These are phyloP conservation scores for Spodoptera litura DNA, from an alignment of 1,140 invertebrate genomes.

Conservation along the genomic window DNA sequence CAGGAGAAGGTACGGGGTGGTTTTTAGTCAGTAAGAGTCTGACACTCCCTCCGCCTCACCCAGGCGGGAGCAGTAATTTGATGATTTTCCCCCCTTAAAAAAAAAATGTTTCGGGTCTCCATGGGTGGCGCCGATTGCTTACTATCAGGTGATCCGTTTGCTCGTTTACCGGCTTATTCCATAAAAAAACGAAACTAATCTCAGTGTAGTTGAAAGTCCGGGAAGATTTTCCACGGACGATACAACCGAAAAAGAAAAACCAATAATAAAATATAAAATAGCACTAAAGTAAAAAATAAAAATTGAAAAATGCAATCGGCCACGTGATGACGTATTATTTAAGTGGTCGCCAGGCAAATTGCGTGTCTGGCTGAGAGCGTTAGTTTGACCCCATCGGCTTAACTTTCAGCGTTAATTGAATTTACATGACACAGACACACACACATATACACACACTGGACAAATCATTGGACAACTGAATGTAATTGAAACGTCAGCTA, in stretches of 20 bases:
- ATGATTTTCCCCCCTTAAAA: too few species aligned
- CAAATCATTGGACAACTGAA: not conserved
- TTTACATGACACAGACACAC: constrained; percentile 1
- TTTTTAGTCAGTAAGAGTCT: too few species aligned
- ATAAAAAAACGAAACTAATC: too few species aligned
- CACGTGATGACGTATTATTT: constrained; percentile 16
- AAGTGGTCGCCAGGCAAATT: constrained; percentile 38
- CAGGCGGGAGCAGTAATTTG: too few species aligned
- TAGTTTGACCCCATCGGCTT: constrained; percentile 21
- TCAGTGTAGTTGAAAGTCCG: too few species aligned
- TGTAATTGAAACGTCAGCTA: not conserved
- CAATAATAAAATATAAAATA: not conserved
- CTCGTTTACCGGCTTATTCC: too few species aligned
- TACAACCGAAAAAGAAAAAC: not conserved
- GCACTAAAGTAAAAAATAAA: not conserved
- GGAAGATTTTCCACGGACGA: too few species aligned
- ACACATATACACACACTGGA: not conserved
- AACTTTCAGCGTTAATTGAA: constrained; percentile 34
- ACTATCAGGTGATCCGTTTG: too few species aligned
- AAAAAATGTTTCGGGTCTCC: too few species aligned
- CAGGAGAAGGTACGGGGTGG: too few species aligned
- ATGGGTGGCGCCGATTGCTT: too few species aligned
- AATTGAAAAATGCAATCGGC: not conserved
- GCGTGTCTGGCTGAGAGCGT: constrained; percentile 43
- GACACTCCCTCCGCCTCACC: too few species aligned